Evolutionary conservation across 1,140 invertebrate species (phyloP).

Genomic region (Bombus superbus): DNA sequence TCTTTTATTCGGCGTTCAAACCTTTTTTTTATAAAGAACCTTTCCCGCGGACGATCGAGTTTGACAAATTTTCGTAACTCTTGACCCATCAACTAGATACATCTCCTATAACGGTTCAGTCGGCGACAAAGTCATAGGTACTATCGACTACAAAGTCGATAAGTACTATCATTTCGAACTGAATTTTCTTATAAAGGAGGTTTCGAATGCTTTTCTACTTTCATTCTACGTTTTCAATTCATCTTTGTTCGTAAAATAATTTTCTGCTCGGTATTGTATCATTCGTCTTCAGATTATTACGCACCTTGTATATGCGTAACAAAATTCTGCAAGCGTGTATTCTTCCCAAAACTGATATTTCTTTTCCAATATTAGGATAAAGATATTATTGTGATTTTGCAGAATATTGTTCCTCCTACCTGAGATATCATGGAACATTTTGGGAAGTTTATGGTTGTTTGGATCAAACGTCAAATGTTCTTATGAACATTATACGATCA

Average conservation of each 20-base stretch:
- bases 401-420: constrained; percentile 89
- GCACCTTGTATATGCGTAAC: neutral
- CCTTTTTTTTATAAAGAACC: neutral
- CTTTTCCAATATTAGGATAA: neutral
- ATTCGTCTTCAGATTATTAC: neutral
- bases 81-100: no score
- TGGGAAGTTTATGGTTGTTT: constrained; percentile 93
- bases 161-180: no score
- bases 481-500: constrained; percentile 87
- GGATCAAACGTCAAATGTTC: constrained; percentile 87
- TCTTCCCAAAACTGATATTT: no score
- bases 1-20: neutral
- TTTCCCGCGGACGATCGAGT: neutral
- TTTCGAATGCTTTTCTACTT: no score
- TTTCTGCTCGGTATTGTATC: neutral
- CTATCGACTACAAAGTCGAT: no score
- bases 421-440: constrained; percentile 89
- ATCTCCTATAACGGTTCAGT: no score
- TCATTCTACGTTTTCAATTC: neutral
- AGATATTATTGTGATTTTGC: constrained; percentile 54
- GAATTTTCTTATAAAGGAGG: no score
- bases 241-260: no score
- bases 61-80: neutral
- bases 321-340: neutral
- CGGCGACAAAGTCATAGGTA: no score